Conservation (phyloP, 1,140 invertebrate genomes). For the Hermatobates lingyangjiaoensis region DNA sequence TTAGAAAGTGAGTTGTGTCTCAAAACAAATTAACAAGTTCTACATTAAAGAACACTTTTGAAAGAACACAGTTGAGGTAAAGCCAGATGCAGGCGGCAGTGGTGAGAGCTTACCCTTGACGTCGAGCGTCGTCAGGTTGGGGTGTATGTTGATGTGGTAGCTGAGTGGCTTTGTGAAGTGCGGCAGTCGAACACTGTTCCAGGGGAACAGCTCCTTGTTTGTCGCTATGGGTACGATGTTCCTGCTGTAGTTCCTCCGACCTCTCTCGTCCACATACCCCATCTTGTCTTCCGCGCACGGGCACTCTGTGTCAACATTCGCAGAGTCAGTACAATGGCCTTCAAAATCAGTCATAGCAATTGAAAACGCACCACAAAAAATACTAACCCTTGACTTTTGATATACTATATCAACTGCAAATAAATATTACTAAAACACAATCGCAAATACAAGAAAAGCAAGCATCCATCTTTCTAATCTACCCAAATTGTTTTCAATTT, state of each 20-base stretch:
- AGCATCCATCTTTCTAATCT: too few relatives aligned
- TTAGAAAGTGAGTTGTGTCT: too few relatives aligned
- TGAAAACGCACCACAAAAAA: conserved; percentile 4
- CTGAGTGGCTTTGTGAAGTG: conserved; percentile 54
- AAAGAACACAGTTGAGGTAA: too few relatives aligned
- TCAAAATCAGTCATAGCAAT: conserved; percentile 10
- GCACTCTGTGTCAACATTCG: conserved; percentile 38
- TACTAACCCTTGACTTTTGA: background rate
- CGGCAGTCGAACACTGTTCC: conserved; percentile 72
- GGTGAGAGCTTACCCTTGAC: conserved; percentile 73
- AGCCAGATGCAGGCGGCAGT: too few relatives aligned
- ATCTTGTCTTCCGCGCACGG: conserved; percentile 46
- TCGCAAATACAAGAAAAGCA: background rate
- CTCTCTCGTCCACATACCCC: conserved; percentile 36
- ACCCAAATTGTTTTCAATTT: too few relatives aligned
- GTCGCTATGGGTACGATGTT: conserved; percentile 40
- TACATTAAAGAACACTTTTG: too few relatives aligned
- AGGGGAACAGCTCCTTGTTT: conserved; percentile 60
- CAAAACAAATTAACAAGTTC: too few relatives aligned
- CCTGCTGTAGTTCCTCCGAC: conserved; percentile 32
- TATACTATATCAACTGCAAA: too few relatives aligned
- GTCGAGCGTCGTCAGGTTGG: conserved; percentile 76
- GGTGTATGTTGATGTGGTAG: conserved; percentile 81
- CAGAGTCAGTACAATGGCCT: conserved; percentile 5
- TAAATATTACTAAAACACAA: background rate